A percentile compares a stretch with the other conserved stretches of the same genome.
Evolutionary conservation across 1,140 invertebrate species (phyloP).

Genomic region (Radopholus similis): DNA sequence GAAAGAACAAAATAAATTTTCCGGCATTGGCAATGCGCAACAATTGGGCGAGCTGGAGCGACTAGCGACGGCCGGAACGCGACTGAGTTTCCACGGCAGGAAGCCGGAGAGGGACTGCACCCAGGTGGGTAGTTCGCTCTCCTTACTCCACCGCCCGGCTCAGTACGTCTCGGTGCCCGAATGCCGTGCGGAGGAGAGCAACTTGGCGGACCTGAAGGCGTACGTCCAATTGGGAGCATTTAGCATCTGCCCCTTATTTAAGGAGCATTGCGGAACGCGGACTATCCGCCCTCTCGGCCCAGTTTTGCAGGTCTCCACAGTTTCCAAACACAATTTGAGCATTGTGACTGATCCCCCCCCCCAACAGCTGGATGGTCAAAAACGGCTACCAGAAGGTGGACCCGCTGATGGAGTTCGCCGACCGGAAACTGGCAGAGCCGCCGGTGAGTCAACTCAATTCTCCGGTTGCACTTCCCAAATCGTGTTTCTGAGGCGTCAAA

Average conservation of each 20-base stretch:
- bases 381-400: conserved; percentile 3
- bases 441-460: too few species aligned
- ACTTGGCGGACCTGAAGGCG: conserved; percentile 26
- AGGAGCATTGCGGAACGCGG: conserved; percentile 39
- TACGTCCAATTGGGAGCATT: background rate
- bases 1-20: too few species aligned
- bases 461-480: too few species aligned
- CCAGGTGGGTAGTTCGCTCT: conserved; percentile 30
- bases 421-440: too few species aligned
- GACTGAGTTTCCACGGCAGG: conserved; percentile 49
- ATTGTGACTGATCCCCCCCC: conserved; percentile 14
- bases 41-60: conserved; percentile 44
- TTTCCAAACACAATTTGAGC: conserved; percentile 33
- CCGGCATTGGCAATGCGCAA: conserved; percentile 40
- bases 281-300: conserved; percentile 41
- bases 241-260: too few species aligned
- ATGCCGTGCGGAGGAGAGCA: conserved; percentile 41
- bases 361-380: background rate
- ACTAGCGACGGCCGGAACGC: conserved; percentile 48
- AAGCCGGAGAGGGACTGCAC: conserved; percentile 49
- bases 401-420: background rate
- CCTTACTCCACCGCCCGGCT: background rate
- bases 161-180: conserved; percentile 39
- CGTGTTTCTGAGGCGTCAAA: too few species aligned
- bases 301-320: conserved; percentile 51